Conservation (phyloP, 2,888 invertebrate genomes). For the Anticlea derivata region DNA sequence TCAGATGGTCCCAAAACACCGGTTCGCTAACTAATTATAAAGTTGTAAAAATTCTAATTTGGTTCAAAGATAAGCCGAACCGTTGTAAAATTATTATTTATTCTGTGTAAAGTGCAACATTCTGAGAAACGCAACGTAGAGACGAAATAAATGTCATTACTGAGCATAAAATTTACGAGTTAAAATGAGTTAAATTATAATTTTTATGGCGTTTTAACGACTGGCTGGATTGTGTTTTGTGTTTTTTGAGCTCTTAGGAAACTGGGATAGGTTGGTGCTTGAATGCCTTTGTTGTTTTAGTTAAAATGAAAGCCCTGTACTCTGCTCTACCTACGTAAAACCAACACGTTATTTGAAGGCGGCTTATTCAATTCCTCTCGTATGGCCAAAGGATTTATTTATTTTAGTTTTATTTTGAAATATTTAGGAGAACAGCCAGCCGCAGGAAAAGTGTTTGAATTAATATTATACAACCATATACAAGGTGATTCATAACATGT, state of each 20-base stretch:
- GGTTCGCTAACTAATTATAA: constrained; percentile 22
- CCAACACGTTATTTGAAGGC: neutral
- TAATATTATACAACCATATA: too few species aligned
- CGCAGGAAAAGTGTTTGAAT: too few species aligned
- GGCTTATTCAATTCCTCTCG: neutral
- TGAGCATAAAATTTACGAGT: constrained; percentile 57
- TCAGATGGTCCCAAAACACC: constrained; percentile 4
- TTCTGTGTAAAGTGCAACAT: constrained; percentile 34
- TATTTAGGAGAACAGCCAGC: too few species aligned
- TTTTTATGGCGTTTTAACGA: constrained; percentile 51
- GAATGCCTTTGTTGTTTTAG: constrained; percentile 14
- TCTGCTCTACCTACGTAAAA: neutral
- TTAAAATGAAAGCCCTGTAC: constrained; percentile 16
- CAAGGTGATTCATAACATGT: too few species aligned
- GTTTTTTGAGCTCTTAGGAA: constrained; percentile 22
- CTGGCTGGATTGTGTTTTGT: constrained; percentile 28
- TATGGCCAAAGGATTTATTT: too few species aligned
- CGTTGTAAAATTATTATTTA: constrained; percentile 16
- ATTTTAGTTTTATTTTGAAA: too few species aligned
- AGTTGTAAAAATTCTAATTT: constrained; percentile 18
- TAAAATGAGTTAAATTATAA: constrained; percentile 62
- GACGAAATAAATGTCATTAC: constrained; percentile 57
- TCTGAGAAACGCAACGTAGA: constrained; percentile 45
- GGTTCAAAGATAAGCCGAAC: constrained; percentile 27
- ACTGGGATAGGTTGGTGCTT: constrained; percentile 10